Percentiles rank a stretch among this genome's conserved stretches.
phyloP scores from a whole-genome alignment of 35 echinoderm and acorn worm species.

The Hemicentrotus pulcherrimus region DNA sequence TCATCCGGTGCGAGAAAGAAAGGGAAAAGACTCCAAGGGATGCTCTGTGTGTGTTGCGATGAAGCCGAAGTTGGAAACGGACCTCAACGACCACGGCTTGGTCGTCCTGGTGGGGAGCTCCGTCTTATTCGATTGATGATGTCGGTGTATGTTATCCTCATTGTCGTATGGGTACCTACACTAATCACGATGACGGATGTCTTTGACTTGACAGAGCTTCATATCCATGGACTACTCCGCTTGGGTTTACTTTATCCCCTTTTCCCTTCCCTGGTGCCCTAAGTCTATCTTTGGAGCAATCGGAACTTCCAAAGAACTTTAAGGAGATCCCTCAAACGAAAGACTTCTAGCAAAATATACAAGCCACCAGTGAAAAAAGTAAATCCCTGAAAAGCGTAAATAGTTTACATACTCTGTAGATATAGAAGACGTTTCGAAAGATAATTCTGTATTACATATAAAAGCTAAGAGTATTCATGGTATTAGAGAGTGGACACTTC shows the following conservation, averaged over 20 bases:
- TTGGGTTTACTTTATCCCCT: conserved; percentile 27
- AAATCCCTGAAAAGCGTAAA: not conserved
- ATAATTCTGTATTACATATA: not conserved
- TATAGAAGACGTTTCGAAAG: not conserved
- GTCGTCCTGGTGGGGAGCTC: conserved; percentile 4
- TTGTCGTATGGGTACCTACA: conserved; percentile 19
- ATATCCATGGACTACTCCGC: not conserved
- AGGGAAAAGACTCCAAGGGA: not conserved
- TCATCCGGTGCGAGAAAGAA: not conserved
- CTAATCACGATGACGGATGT: conserved; percentile 16
- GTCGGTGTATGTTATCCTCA: conserved; percentile 23
- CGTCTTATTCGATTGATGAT: conserved; percentile 29
- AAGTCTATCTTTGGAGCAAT: conserved; percentile 41
- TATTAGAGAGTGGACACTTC: not conserved
- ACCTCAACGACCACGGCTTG: conserved; percentile 28
- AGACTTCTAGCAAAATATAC: conserved; percentile 23
- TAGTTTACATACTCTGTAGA: not conserved
- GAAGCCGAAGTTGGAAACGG: not conserved
- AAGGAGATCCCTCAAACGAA: conserved; percentile 13
- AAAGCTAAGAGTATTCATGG: not conserved
- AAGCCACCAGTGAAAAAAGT: not conserved
- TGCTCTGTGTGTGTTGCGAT: not conserved
- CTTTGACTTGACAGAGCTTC: conserved; percentile 5
- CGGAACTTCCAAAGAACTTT: conserved; percentile 31
- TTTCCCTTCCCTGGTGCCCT: conserved; percentile 21